Conservation (phyloP, 2,113 vertebrate species). For the Leuciscus idus region DNA sequence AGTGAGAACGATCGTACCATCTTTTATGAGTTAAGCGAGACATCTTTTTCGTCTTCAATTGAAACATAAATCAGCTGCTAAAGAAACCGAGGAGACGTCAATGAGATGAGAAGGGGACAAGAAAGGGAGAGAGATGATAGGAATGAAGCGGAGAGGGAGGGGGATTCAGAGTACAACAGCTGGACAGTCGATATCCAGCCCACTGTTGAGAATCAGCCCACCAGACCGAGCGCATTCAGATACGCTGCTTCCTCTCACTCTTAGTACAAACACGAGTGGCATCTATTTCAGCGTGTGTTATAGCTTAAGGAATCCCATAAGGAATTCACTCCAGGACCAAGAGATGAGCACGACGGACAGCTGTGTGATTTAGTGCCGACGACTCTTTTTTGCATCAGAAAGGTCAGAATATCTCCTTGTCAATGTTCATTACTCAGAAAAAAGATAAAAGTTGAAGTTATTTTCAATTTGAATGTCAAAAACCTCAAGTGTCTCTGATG, state of each 20-base stretch:
- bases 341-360: constrained; percentile 42
- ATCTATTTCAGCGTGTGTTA: constrained; percentile 1
- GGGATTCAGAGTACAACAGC: constrained; percentile 54
- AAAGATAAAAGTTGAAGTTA: neutral
- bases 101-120: neutral
- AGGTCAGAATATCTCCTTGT: constrained; percentile 47
- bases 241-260: constrained; percentile 3
- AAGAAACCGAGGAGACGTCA: constrained; percentile 17
- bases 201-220: constrained; percentile 44
- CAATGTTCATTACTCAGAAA: neutral
- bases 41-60: constrained; percentile 10
- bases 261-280: neutral
- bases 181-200: constrained; percentile 51
- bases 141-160: constrained; percentile 47
- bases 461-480: neutral
- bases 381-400: constrained; percentile 28
- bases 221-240: constrained; percentile 15
- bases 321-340: constrained; percentile 28
- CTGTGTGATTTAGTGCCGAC: constrained; percentile 32
- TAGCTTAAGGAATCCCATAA: constrained; percentile 20
- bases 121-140: constrained; percentile 17
- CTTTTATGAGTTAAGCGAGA: neutral
- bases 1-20: neutral
- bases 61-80: constrained; percentile 25
- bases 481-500: neutral